Conservation (phyloP, 2,888 invertebrate species). For the Drosophila birchii region DNA sequence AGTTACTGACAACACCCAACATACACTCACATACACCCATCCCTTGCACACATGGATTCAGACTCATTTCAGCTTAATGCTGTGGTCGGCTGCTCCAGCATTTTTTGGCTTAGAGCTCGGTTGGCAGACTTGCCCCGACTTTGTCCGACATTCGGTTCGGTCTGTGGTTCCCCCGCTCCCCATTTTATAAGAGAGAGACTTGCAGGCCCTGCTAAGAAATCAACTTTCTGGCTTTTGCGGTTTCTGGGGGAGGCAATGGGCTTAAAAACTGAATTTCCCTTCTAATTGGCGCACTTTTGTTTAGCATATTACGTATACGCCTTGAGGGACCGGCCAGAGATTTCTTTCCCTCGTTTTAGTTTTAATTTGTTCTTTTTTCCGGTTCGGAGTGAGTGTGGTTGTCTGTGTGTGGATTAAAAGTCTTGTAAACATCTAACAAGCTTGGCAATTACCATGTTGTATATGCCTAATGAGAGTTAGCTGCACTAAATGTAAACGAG, state of each 20-base stretch:
- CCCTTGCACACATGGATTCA: constrained; percentile 20
- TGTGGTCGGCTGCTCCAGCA: constrained; percentile 56
- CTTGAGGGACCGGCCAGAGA: constrained; percentile 25
- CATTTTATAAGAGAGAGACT: constrained; percentile 20
- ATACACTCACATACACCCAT: constrained; percentile 14
- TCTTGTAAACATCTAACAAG: constrained; percentile 70
- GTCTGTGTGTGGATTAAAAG: constrained; percentile 42
- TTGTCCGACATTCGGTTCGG: constrained; percentile 59
- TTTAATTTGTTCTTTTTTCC: constrained; percentile 7
- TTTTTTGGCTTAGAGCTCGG: constrained; percentile 52
- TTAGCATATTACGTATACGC: constrained; percentile 59
- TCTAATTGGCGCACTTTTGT: constrained; percentile 81
- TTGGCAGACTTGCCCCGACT: constrained; percentile 19
- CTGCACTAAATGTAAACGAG: constrained; percentile 3
- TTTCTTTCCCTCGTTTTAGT: constrained; percentile 14
- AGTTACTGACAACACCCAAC: constrained; percentile 62
- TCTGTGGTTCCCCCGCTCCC: constrained; percentile 47
- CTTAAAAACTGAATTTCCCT: constrained; percentile 74
- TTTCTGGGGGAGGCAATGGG: constrained; percentile 47
- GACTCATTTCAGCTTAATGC: constrained; percentile 57
- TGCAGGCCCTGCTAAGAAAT: constrained; percentile 67
- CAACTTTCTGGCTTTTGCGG: constrained; percentile 77
- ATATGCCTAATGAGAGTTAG: constrained; percentile 28
- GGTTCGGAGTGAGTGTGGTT: constrained; percentile 7
- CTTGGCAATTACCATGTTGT: constrained; percentile 69